A percentile compares a stretch with the other conserved stretches of the same genome.
Conservation (phyloP, 1,140 invertebrate species). For the Oedothorax gibbosus region DNA sequence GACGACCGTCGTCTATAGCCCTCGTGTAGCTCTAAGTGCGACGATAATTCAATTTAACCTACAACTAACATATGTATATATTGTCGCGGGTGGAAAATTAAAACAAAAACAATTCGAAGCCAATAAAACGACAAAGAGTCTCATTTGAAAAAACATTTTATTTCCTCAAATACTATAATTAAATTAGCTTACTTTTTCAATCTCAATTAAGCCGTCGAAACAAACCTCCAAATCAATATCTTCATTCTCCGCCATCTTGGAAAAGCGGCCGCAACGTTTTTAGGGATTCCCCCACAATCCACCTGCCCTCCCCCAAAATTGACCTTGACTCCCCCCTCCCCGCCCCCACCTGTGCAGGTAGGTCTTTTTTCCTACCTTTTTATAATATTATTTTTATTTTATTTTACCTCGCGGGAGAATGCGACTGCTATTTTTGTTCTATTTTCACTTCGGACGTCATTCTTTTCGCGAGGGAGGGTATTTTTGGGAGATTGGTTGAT, state of each 20-base stretch:
- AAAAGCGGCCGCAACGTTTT: neutral
- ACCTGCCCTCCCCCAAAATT: conserved; percentile 31
- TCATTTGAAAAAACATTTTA: too few species aligned
- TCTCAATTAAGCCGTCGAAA: neutral
- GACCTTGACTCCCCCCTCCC: conserved; percentile 44
- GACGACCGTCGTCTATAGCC: too few species aligned
- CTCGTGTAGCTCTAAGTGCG: too few species aligned
- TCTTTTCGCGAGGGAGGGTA: neutral
- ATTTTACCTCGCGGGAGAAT: neutral
- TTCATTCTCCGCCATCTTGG: neutral
- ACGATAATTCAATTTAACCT: too few species aligned
- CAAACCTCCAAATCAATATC: neutral
- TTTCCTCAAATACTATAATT: too few species aligned
- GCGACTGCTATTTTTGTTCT: neutral
- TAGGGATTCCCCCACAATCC: conserved; percentile 36
- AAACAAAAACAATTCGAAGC: too few species aligned
- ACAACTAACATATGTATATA: too few species aligned
- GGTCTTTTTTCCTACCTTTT: neutral
- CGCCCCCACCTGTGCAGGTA: neutral
- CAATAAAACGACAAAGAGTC: too few species aligned
- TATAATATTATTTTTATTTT: neutral
- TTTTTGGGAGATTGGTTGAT: too few species aligned
- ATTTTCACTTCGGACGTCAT: neutral
- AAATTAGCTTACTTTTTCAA: neutral
- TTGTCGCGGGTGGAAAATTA: too few species aligned